Evolutionary conservation across 2,797 vertebrate genomes (phyloP).

Genomic region (Chiloscyllium punctatum): DNA sequence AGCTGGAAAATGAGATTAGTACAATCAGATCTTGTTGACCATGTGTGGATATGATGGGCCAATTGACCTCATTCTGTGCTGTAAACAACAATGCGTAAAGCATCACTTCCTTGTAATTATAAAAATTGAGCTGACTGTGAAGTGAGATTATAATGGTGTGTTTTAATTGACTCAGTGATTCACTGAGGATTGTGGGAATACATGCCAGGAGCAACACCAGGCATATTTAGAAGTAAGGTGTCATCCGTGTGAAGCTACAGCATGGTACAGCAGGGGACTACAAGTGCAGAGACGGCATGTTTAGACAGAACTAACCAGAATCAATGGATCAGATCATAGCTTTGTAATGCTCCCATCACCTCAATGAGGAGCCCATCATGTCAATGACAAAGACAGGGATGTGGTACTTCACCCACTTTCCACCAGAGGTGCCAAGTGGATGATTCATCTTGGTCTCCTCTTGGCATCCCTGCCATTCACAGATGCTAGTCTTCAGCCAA

Average conservation of each 20-base stretch:
- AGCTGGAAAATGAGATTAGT: too few species aligned
- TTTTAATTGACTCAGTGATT: background rate
- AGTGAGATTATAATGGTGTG: background rate
- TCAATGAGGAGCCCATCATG: background rate
- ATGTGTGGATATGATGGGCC: too few species aligned
- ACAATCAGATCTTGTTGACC: too few species aligned
- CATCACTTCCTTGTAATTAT: background rate
- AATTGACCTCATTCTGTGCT: too few species aligned
- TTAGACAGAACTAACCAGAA: background rate
- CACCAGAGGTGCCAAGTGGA: background rate
- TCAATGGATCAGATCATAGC: background rate
- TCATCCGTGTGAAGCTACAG: background rate
- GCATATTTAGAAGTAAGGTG: background rate
- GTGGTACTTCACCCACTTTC: background rate
- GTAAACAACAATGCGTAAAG: too few species aligned
- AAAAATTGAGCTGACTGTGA: background rate
- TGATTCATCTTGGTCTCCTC: background rate
- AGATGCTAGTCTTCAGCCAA: background rate
- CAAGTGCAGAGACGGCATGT: background rate
- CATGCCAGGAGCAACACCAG: background rate
- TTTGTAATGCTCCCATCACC: background rate
- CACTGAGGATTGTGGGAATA: background rate
- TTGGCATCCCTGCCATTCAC: background rate
- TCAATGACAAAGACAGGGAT: background rate
- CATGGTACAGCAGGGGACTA: background rate